Conservation (phyloP, 2,113 vertebrate genomes). For the Argyrosomus japonicus region DNA sequence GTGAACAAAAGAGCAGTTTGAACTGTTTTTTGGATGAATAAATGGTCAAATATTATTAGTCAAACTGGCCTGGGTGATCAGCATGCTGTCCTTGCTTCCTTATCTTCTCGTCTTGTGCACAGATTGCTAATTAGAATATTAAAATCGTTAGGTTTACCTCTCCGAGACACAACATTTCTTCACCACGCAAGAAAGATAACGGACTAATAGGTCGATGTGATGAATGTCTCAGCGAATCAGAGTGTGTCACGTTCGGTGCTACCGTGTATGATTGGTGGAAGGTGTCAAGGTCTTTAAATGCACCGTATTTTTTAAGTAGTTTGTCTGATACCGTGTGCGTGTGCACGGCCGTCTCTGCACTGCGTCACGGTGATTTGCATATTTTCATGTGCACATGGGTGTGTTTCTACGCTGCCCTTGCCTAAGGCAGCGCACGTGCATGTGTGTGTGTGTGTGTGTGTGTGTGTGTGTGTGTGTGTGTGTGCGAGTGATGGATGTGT, state of each 20-base stretch:
- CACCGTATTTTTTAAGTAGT: not conserved
- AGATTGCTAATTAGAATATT: not conserved
- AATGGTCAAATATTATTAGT: not conserved
- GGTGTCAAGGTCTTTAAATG: conserved; percentile 10
- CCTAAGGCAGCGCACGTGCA: conserved; percentile 19
- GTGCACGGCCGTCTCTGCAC: conserved; percentile 5
- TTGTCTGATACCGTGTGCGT: not conserved
- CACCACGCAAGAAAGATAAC: not conserved
- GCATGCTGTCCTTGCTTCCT: not conserved
- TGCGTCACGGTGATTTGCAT: conserved; percentile 48
- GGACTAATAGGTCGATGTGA: not conserved
- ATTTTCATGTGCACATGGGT: conserved; percentile 20
- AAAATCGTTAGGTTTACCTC: not conserved
- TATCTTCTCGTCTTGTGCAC: not conserved
- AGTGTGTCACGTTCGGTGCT: not conserved
- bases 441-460: not conserved
- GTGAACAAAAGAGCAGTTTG: not conserved
- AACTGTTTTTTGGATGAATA: not conserved
- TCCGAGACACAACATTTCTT: not conserved
- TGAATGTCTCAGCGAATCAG: not conserved
- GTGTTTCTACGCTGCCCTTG: conserved; percentile 64
- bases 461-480: conserved; percentile 1
- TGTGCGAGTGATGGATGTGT: conserved; percentile 72
- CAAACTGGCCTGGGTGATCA: not conserved
- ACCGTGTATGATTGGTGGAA: not conserved